Base-by-base conservation (phyloP, 2,113 vertebrate species). In the Cochlearius cochlearius region DNA sequence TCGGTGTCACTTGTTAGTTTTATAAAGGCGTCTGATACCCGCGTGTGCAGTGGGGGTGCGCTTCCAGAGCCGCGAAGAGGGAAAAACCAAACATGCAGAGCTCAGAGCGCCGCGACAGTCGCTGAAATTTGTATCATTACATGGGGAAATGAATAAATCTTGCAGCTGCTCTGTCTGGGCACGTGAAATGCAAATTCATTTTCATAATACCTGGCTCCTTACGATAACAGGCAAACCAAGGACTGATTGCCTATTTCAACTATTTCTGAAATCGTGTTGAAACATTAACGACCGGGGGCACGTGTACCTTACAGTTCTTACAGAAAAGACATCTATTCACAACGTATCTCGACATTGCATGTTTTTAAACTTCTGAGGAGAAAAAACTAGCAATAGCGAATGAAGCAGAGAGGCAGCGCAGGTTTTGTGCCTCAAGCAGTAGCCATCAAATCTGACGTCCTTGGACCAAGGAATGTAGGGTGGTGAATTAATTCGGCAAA, bases 331-430 rank as follows among this genome's bases (percentile, higher is more conserved):
- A 47, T 10, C 15, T 26, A 4, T 12, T 55, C 4, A 5, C 47
- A 0, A 4, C 0, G 34, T 20, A 16, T 26, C 12, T 27, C 1
- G 22, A 1, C 19, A 2, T 21, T 10, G 0, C 2, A 0, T 3
- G 7, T 8, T 58, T 38, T 2, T 2, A 21, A 47, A 12, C 7
- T 32, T 4, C 3, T 0, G 30, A 66, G 58, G 30, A n/a, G 20
- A 17, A 52, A 34, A 18, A 18, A 0, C 21, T 0, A 9, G 38
- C 56, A 5, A 4, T 2, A 23, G 29, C 1, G 56, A 6, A 11
- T 1, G 11, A 5, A 4, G 19, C 9, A 10, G 53, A 14, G 45
- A 11, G 27, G 34, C 41, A 3, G 47, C 1, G 16, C 0, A 0
- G 23, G 1, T 1, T 26, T 1, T 19, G 62, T 18, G 58, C 23